These are phyloP conservation scores for Amblyjoppa fuscipennis DNA, from an alignment of 2,888 invertebrate genomes.

Conservation along the genomic window DNA sequence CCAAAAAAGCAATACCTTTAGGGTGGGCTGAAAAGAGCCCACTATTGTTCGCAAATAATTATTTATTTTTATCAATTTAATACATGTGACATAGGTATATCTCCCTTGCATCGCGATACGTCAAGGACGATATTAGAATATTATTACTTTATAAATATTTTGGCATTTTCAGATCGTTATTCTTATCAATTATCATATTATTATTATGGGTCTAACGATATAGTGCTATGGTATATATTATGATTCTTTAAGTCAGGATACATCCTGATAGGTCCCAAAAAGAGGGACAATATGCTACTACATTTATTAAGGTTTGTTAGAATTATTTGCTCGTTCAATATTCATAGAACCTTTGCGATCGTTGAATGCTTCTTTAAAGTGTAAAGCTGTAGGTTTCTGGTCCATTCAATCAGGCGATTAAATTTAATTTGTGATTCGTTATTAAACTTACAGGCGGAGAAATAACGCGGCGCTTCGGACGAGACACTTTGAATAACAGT, in stretches of 20 bases:
- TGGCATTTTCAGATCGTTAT: constrained; percentile 61
- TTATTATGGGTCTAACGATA: constrained; percentile 29
- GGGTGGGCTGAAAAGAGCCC: neutral
- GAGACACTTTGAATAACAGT: constrained; percentile 51
- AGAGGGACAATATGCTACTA: constrained; percentile 34
- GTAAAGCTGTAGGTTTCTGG: constrained; percentile 64
- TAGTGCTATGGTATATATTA: constrained; percentile 39
- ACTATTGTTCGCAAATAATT: constrained; percentile 42
- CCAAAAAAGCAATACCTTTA: neutral
- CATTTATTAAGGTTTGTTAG: constrained; percentile 27
- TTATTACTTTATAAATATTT: constrained; percentile 63
- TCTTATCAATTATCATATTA: constrained; percentile 22
- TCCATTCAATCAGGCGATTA: constrained; percentile 52
- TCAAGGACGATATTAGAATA: constrained; percentile 42
- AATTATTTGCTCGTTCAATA: constrained; percentile 19
- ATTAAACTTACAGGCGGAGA: constrained; percentile 14
- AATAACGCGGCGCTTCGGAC: constrained; percentile 27
- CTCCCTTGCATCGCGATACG: constrained; percentile 14
- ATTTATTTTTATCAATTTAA: constrained; percentile 59
- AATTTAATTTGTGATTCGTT: constrained; percentile 27
- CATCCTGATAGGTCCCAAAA: constrained; percentile 28
- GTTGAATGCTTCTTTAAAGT: constrained; percentile 26
- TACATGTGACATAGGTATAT: constrained; percentile 50
- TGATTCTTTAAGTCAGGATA: constrained; percentile 51
- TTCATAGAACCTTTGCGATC: constrained; percentile 18